A percentile compares a stretch with the other conserved stretches of the same genome.
Conservation (phyloP, 2,888 invertebrate genomes). For the Tipula lateralis region DNA sequence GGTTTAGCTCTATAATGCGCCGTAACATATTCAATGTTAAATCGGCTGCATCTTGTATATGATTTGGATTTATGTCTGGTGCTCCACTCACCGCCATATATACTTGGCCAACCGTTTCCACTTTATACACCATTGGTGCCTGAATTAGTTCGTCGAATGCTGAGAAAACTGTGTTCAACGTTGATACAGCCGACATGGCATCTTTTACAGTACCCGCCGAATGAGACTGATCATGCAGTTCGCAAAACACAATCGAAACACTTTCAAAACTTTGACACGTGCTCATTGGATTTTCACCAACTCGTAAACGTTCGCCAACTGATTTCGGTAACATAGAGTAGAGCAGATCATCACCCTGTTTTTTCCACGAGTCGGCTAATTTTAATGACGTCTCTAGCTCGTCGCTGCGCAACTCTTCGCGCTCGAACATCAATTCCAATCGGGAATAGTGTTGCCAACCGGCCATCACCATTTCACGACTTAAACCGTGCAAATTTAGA, state of each 20-base stretch:
- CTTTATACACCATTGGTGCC: constrained; percentile 82
- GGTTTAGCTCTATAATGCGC: constrained; percentile 61
- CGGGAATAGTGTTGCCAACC: constrained; percentile 82
- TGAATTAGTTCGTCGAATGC: constrained; percentile 80
- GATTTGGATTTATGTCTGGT: constrained; percentile 67
- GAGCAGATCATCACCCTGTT: constrained; percentile 75
- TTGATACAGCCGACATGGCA: constrained; percentile 75
- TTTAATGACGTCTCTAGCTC: constrained; percentile 74
- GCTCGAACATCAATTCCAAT: constrained; percentile 75
- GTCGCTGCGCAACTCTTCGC: constrained; percentile 71
- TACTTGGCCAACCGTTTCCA: constrained; percentile 85
- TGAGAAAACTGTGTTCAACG: constrained; percentile 81
- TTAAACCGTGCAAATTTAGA: constrained; percentile 78
- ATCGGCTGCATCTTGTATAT: constrained; percentile 73
- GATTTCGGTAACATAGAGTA: constrained; percentile 90
- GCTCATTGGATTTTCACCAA: constrained; percentile 68
- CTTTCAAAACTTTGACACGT: constrained; percentile 67
- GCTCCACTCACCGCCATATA: constrained; percentile 91
- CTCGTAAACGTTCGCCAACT: constrained; percentile 73
- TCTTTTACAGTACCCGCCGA: constrained; percentile 44
- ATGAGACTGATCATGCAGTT: constrained; percentile 38
- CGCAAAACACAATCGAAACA: constrained; percentile 49
- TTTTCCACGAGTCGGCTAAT: constrained; percentile 77
- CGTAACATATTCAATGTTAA: constrained; percentile 70
- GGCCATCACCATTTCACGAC: constrained; percentile 73